phyloP scores from a whole-genome alignment of 1,140 invertebrate genomes.

The Bombus consobrinus region DNA sequence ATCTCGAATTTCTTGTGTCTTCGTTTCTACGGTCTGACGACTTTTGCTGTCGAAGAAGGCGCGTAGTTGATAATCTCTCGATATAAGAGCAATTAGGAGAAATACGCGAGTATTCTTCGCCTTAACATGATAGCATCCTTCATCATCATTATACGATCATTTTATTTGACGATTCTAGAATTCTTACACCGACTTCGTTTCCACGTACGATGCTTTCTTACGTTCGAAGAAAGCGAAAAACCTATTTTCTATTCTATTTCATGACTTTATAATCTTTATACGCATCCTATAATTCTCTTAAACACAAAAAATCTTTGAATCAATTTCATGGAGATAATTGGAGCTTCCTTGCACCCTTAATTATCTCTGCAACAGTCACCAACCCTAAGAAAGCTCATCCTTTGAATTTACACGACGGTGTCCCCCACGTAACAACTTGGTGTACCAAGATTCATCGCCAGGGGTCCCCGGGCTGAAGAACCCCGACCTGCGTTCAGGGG shows the following conservation, averaged over 20 bases:
- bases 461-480: slow-evolving; percentile 24
- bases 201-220: too few species aligned
- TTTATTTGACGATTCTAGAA: not conserved
- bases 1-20: too few species aligned
- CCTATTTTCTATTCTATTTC: too few species aligned
- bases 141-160: not conserved
- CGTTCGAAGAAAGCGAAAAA: too few species aligned
- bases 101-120: too few species aligned
- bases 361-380: too few species aligned
- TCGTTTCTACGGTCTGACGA: too few species aligned
- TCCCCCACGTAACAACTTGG: not conserved
- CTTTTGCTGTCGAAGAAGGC: too few species aligned
- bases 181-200: too few species aligned
- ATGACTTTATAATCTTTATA: not conserved
- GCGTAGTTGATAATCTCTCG: too few species aligned
- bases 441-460: not conserved
- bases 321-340: not conserved
- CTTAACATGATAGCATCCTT: not conserved
- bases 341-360: too few species aligned
- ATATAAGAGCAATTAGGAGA: too few species aligned
- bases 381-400: not conserved
- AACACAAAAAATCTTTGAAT: not conserved
- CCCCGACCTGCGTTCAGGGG: slow-evolving; percentile 38
- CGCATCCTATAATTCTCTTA: not conserved
- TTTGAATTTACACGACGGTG: not conserved